phyloP scores from a whole-genome alignment of 2,113 vertebrate genomes.

The Oryzias melastigma region DNA sequence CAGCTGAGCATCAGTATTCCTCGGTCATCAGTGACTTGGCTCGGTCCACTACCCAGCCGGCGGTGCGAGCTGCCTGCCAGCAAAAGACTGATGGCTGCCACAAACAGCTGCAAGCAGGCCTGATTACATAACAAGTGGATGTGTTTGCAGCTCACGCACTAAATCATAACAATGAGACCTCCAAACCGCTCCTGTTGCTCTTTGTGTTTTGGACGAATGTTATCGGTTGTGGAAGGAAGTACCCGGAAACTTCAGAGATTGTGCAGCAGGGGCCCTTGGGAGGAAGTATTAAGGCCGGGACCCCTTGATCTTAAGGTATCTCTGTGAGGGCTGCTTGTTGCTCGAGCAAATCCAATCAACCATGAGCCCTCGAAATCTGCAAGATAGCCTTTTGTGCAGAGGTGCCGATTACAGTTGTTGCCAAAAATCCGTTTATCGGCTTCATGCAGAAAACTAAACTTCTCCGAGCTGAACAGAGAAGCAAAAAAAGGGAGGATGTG shows the following conservation, averaged over 20 bases:
- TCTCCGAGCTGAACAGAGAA: conserved; percentile 11
- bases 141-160: neutral
- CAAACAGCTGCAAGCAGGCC: conserved; percentile 48
- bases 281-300: conserved; percentile 23
- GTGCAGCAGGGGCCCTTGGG: conserved; percentile 29
- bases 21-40: conserved; percentile 49
- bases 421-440: conserved; percentile 50
- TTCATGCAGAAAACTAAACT: conserved; percentile 16
- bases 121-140: conserved; percentile 13
- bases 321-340: conserved; percentile 10
- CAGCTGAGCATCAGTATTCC: conserved; percentile 71
- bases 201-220: neutral
- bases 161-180: neutral
- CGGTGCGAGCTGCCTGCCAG: conserved; percentile 45
- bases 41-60: conserved; percentile 47
- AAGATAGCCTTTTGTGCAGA: conserved; percentile 19
- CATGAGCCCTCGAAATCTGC: conserved; percentile 45
- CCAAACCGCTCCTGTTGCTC: neutral
- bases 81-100: conserved; percentile 42
- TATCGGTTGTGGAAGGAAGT: conserved; percentile 6
- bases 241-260: neutral
- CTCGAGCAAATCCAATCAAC: conserved; percentile 9
- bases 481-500: conserved; percentile 38
- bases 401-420: neutral
- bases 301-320: conserved; percentile 45